Percentiles rank a stretch among this genome's conserved stretches.
Evolutionary conservation across 2,113 vertebrate species (phyloP).

Genomic region (Anguilla rostrata): DNA sequence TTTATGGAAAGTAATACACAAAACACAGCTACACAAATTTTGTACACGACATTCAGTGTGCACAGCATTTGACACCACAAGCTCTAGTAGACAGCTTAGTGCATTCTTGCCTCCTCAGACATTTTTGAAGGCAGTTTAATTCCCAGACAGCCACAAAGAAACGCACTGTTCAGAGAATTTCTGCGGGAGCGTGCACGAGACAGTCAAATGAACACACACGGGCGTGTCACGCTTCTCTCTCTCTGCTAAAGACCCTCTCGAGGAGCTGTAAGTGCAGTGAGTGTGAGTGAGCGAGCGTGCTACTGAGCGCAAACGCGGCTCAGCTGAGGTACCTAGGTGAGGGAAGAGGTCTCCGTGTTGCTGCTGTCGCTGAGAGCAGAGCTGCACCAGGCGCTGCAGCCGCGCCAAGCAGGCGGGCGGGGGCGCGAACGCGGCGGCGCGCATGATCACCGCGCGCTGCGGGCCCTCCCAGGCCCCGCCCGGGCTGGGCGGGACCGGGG

Average conservation of each 20-base stretch:
- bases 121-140: neutral
- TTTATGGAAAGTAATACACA: too few relatives aligned
- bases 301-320: neutral
- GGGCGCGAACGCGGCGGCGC: constrained; percentile 84
- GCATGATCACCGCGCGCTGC: constrained; percentile 84
- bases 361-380: constrained; percentile 86
- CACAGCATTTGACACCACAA: neutral
- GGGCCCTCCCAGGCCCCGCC: constrained; percentile 55
- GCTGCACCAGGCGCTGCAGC: constrained; percentile 93
- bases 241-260: too few relatives aligned
- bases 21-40: too few relatives aligned
- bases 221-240: neutral
- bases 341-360: constrained; percentile 92
- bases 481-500: constrained; percentile 64
- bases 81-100: neutral
- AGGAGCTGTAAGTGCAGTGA: too few relatives aligned
- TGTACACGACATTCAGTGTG: neutral
- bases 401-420: constrained; percentile 86
- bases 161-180: neutral
- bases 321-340: constrained; percentile 83
- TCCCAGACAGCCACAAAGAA: neutral
- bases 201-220: neutral
- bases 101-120: neutral
- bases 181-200: neutral
- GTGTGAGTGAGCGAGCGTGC: neutral